Percentiles rank a stretch among this genome's conserved stretches.
phyloP scores from a whole-genome alignment of 2,113 vertebrate species.

The Sardina pilchardus region DNA sequence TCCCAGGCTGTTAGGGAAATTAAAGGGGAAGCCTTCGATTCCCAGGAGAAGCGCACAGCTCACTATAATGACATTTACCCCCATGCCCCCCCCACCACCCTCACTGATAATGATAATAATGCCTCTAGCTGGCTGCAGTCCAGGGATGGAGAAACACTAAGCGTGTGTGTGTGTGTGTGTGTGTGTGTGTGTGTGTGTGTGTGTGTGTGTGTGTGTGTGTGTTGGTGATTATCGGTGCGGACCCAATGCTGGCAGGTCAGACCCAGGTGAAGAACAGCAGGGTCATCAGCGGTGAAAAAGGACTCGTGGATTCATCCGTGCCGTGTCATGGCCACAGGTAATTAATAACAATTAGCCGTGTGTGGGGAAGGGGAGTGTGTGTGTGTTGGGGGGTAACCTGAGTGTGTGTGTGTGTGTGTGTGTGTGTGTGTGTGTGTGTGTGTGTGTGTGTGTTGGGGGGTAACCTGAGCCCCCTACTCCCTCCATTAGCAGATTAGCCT shows the following conservation, averaged over 20 bases:
- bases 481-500: slow-evolving; percentile 72
- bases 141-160: slow-evolving; percentile 35
- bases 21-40: slow-evolving; percentile 77
- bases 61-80: slow-evolving; percentile 71
- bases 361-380: not conserved
- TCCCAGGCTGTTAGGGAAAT: slow-evolving; percentile 75
- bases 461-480: slow-evolving; percentile 14
- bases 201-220: not conserved
- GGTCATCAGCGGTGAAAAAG: not conserved
- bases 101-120: slow-evolving; percentile 72
- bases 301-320: no score
- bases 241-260: slow-evolving; percentile 25
- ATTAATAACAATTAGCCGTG: slow-evolving; percentile 70
- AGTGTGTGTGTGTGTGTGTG: slow-evolving; percentile 3
- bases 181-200: not conserved
- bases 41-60: slow-evolving; percentile 66
- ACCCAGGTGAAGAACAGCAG: not conserved
- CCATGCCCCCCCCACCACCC: slow-evolving; percentile 63
- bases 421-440: not conserved
- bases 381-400: not conserved
- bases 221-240: slow-evolving; percentile 60
- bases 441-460: not conserved
- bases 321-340: slow-evolving; percentile 44
- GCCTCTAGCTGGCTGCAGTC: slow-evolving; percentile 66
- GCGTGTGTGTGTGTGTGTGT: not conserved